Evolutionary conservation across 2,888 invertebrate species (phyloP).

Genomic region (Calephelis perditalis): DNA sequence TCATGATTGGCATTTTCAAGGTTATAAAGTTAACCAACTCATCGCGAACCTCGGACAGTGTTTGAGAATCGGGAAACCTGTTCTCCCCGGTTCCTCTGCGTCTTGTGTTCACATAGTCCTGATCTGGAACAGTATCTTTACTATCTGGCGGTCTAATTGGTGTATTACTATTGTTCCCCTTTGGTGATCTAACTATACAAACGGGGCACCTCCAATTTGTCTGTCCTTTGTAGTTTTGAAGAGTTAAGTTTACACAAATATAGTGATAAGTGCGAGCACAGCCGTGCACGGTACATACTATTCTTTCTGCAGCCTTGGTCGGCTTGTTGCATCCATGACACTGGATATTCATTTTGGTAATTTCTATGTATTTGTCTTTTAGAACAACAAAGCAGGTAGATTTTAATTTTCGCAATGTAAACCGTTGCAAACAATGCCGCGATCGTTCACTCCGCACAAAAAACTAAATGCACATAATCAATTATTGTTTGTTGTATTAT

Average conservation of each 20-base stretch:
- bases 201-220: background rate
- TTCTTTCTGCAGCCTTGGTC: conserved; percentile 1
- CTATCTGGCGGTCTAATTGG: background rate
- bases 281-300: background rate
- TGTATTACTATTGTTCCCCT: background rate
- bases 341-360: too few species aligned
- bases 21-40: background rate
- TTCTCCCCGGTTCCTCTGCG: background rate
- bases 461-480: too few species aligned
- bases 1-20: background rate
- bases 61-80: background rate
- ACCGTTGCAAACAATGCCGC: too few species aligned
- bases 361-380: too few species aligned
- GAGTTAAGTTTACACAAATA: background rate
- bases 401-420: too few species aligned
- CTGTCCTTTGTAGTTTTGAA: background rate
- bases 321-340: too few species aligned
- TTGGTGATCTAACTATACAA: background rate
- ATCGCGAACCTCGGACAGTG: background rate
- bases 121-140: background rate
- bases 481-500: too few species aligned
- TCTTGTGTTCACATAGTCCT: background rate
- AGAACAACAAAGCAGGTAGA: too few species aligned
- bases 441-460: too few species aligned
- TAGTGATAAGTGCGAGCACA: background rate